phyloP scores from a whole-genome alignment of 2,113 vertebrate species.

The Rhegmatorhina hoffmannsi region DNA sequence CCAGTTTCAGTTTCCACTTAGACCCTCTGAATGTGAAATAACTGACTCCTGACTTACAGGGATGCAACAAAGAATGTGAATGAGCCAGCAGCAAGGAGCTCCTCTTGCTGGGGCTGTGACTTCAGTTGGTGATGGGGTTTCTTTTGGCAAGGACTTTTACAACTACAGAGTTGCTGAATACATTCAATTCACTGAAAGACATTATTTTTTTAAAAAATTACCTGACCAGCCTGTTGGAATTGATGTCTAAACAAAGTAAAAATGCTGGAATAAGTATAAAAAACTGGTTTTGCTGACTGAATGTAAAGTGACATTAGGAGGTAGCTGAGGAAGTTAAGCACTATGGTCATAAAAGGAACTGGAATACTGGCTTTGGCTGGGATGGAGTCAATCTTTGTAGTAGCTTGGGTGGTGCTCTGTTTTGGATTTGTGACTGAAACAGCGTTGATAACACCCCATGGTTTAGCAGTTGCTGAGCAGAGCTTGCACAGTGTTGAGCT shows the following conservation, averaged over 20 bases:
- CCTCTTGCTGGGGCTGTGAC: neutral
- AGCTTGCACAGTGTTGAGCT: accelerated
- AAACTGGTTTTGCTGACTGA: neutral
- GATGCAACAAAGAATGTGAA: neutral
- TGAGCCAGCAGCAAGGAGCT: neutral
- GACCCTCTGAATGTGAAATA: neutral
- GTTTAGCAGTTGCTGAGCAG: neutral
- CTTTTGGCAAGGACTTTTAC: conserved; percentile 8
- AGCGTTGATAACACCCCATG: neutral
- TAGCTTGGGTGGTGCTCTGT: neutral
- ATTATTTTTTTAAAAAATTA: neutral
- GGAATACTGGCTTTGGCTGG: neutral
- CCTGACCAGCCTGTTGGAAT: neutral
- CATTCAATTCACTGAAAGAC: neutral
- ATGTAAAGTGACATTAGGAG: neutral
- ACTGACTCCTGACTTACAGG: neutral
- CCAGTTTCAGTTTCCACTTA: neutral
- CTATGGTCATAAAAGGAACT: neutral
- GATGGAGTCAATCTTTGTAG: neutral
- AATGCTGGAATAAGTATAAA: neutral
- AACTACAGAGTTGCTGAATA: neutral
- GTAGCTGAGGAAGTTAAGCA: neutral
- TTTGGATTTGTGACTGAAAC: neutral
- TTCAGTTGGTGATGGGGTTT: accelerated
- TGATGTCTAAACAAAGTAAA: neutral